Evolutionary conservation across 2,888 invertebrate species (phyloP), one percentile per base, ranked within the genome.

Genomic region (Hypolimnas misippus): DNA sequence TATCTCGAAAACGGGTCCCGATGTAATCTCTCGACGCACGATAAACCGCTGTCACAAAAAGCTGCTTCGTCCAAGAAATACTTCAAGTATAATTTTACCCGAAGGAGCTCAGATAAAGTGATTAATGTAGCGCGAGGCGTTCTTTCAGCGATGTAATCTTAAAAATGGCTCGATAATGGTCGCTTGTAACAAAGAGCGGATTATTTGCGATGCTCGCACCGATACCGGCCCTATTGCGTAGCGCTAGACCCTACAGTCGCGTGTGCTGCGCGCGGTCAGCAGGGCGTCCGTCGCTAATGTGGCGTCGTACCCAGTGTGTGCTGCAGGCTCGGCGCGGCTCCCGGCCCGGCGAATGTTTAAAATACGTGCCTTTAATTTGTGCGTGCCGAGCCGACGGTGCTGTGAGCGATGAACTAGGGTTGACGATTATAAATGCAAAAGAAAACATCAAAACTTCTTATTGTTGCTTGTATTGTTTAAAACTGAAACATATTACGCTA

Each of bases 71-170:
- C 63, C 65, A 58, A 67, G 64, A 57, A 65, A 68, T 63, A 68
- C 65, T 62, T 62, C 57, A 50, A 68, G 62, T 59, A 60, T 64
- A 64, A 64, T 60, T 60, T 61, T 49, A 63, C 62, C 66, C 64
- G 63, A 60, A 60, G 57, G 65, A 67, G 65, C 68, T 62, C 68
- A 69, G 71, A 73, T 73, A 73, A 73, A 72, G 73, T 75, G 76
- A 76, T 75, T 74, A 75, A 76, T 75, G 73, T 70, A 70, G 70
- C 70, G 67, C 66, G 68, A 70, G 70, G 70, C 72, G 73, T 65
- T 70, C 72, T 71, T 70, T 69, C 73, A 70, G 69, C 70, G 75
- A 74, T 72, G 69, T 69, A 69, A 74, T 74, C 74, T 72, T 68
- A 70, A 65, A 69, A 73, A 74, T 66, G 70, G 70, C 65, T 62